Percentiles rank a stretch among this genome's conserved stretches.
Evolutionary conservation across 2,797 vertebrate genomes (phyloP).

Genomic region (Phalanger gymnotis): DNA sequence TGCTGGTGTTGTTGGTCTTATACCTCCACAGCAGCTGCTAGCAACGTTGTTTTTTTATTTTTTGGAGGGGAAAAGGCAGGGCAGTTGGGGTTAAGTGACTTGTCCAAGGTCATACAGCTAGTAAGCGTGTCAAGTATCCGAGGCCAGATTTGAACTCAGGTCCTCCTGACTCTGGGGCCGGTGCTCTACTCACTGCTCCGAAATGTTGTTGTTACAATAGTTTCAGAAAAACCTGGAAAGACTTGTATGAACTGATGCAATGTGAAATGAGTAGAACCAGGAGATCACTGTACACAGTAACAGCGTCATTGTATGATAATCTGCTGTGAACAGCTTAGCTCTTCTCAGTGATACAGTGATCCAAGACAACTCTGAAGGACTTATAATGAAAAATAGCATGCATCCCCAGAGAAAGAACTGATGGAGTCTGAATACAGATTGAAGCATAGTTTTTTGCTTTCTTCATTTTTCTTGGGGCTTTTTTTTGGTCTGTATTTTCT

Average conservation of each 20-base stretch:
- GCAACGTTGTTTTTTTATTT: too few relatives aligned
- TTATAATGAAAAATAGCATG: not conserved
- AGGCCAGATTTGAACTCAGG: too few relatives aligned
- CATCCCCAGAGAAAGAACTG: not conserved
- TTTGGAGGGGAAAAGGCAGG: too few relatives aligned
- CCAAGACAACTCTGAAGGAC: not conserved
- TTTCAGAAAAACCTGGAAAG: not conserved
- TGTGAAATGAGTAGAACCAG: not conserved
- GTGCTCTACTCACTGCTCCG: too few relatives aligned
- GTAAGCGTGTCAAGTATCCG: too few relatives aligned
- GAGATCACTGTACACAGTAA: not conserved
- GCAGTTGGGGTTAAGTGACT: too few relatives aligned
- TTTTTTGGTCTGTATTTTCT: not conserved
- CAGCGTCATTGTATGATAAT: accelerated
- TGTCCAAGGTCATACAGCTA: too few relatives aligned
- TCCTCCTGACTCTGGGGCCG: too few relatives aligned
- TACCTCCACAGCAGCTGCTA: too few relatives aligned
- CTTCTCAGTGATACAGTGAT: not conserved
- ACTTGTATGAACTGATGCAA: not conserved
- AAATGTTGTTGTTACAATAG: too few relatives aligned
- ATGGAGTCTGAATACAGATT: not conserved
- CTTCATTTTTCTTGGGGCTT: not conserved
- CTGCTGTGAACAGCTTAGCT: not conserved
- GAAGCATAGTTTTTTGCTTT: not conserved
- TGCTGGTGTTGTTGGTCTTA: too few relatives aligned